Evolutionary conservation across 2,797 vertebrate species (phyloP).

Genomic region (Squalus acanthias): DNA sequence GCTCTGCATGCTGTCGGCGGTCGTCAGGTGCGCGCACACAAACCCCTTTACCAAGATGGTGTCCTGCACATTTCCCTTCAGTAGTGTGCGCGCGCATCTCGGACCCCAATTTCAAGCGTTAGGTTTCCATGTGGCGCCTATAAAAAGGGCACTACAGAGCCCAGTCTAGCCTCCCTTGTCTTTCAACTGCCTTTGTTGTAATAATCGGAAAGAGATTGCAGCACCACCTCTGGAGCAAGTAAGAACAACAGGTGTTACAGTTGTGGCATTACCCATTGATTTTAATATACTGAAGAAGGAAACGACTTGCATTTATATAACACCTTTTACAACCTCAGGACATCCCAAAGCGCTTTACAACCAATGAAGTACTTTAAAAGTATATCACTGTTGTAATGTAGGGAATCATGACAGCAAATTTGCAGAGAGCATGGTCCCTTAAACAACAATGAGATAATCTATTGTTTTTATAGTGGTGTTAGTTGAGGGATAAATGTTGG

Average conservation of each 20-base stretch:
- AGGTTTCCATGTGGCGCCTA: background rate
- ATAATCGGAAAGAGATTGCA: background rate
- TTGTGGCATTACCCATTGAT: background rate
- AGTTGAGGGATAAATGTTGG: background rate
- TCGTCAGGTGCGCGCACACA: background rate
- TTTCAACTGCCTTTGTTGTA: background rate
- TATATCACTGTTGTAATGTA: no score
- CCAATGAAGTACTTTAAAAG: background rate
- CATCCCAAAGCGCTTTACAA: no score
- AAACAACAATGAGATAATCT: background rate
- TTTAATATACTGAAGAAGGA: background rate
- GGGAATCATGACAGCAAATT: background rate
- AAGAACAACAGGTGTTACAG: background rate
- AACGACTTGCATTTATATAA: background rate
- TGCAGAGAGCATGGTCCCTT: background rate
- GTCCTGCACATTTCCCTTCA: background rate
- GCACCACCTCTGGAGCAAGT: background rate
- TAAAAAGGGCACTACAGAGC: background rate
- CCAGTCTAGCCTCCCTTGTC: background rate
- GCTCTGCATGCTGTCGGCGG: background rate
- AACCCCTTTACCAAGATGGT: background rate
- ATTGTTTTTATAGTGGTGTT: background rate
- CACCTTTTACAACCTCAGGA: background rate
- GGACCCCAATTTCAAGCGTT: background rate
- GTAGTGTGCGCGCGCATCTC: no score